A percentile compares a stretch with the other conserved stretches of the same genome.
Conservation (phyloP, 2,797 vertebrate genomes). For the Hylomyscus alleni region DNA sequence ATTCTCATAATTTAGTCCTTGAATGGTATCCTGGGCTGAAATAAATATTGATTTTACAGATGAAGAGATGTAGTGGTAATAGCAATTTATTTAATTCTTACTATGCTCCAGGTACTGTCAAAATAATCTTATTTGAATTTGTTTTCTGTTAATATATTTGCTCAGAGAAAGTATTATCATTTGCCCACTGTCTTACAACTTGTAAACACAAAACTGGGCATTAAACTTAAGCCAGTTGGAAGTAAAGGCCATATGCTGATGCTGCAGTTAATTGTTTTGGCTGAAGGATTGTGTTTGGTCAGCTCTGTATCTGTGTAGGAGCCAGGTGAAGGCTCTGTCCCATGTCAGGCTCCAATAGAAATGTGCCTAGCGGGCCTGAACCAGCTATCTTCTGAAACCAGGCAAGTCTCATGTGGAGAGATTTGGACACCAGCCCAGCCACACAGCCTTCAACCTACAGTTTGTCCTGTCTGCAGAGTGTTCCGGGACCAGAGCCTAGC, state of each 20-base stretch:
- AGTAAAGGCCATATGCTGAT: background rate
- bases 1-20: constrained; percentile 1
- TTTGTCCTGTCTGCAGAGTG: background rate
- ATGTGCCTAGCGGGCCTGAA: background rate
- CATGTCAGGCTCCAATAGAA: background rate
- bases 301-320: background rate
- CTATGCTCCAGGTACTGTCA: background rate
- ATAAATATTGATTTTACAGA: constrained; percentile 53
- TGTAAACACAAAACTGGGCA: background rate
- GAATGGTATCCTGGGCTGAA: constrained; percentile 35
- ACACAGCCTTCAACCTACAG: background rate
- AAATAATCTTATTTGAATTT: constrained; percentile 14
- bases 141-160: constrained; percentile 19
- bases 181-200: background rate
- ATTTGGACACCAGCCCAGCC: background rate
- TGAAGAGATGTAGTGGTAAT: constrained; percentile 1
- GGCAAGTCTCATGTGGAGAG: background rate
- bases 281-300: background rate
- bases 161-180: background rate
- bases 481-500: background rate
- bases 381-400: background rate
- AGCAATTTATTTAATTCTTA: constrained; percentile 16
- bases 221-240: background rate
- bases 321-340: background rate
- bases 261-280: background rate